Evolutionary conservation across 2,888 invertebrate species (phyloP), one percentile per base, ranked within the genome.

Genomic region (Nezara viridula): DNA sequence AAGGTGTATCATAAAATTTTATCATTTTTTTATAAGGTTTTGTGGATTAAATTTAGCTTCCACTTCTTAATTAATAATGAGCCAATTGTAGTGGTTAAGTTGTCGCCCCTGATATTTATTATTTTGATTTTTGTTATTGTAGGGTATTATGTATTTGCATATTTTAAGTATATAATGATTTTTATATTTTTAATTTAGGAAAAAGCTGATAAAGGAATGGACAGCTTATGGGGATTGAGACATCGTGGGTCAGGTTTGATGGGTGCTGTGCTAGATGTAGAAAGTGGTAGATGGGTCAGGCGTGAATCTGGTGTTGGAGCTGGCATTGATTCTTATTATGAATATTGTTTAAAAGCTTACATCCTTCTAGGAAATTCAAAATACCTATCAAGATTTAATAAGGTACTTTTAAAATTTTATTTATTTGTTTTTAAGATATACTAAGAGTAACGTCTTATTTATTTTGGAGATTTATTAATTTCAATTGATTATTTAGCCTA

Each of bases 271-370:
- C 95, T 99, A 88, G 98, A 99, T 93, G 96, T 99, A n/a, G 97
- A 99, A 93, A 98, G 97, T 5, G 99, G 99, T 0, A 98, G 99
- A 93, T 99, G 99, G 99, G 96, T 99, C 10, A 94, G 99, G 85
- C 95, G 98, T 92, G 99, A 99, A 93, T 97, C 98, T 1, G 98
- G 99, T 2, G 98, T 99, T 14, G 99, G 99, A n/a, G 99, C 99
- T 24, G 99, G 99, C 47, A 98, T 99, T 91, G 99, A 99, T 93
- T 98, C 98, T 0, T 99, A 99, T 93, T 99, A 99, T 92, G 99
- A 99, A 93, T 99, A 99, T 93, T 97, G 98, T 91, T 95, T 99
- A 50, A 99, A 99, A 93, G 98, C 98, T 0, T 99, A 99, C 93
- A 98, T 99, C 91, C 94, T 99, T 89, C 94, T 99, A 10, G 97